A percentile compares a stretch with the other conserved stretches of the same genome.
phyloP scores from a whole-genome alignment of 2,888 invertebrate genomes.

The Tetropium fuscum region DNA sequence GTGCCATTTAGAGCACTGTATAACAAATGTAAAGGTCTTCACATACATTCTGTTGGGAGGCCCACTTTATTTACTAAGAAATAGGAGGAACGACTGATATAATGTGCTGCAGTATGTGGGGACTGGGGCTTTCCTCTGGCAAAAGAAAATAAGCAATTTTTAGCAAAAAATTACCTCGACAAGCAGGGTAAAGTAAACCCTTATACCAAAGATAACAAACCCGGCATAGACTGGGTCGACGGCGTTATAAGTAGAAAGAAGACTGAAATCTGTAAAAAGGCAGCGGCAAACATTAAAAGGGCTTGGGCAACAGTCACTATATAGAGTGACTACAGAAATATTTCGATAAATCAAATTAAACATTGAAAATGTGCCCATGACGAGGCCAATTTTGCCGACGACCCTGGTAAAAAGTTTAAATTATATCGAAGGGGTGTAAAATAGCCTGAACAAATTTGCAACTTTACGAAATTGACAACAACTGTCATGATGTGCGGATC shows the following conservation, averaged over 20 bases:
- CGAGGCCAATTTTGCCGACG: not conserved
- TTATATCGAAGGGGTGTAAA: not conserved
- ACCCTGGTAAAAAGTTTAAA: constrained; percentile 1
- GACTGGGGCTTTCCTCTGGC: not conserved
- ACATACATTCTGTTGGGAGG: not conserved
- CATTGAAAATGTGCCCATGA: constrained; percentile 2
- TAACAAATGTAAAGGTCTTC: not conserved
- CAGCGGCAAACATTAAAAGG: not conserved
- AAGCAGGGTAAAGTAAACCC: not conserved
- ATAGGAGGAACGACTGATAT: not conserved
- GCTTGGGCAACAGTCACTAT: not conserved
- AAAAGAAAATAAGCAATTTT: not conserved
- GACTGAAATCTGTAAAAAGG: not conserved
- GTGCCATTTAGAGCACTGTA: not conserved
- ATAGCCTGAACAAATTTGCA: not conserved
- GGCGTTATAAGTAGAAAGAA: not conserved
- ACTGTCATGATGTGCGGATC: not conserved
- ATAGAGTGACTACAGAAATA: not conserved
- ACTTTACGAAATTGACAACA: not conserved
- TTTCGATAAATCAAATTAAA: not conserved
- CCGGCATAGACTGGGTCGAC: not conserved
- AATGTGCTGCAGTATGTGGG: not conserved
- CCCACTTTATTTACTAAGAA: not conserved
- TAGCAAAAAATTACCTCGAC: not conserved
- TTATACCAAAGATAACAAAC: not conserved